A percentile compares a stretch with the other conserved stretches of the same genome.
phyloP scores from a whole-genome alignment of 2,113 vertebrate genomes.

The Mustela nigripes region DNA sequence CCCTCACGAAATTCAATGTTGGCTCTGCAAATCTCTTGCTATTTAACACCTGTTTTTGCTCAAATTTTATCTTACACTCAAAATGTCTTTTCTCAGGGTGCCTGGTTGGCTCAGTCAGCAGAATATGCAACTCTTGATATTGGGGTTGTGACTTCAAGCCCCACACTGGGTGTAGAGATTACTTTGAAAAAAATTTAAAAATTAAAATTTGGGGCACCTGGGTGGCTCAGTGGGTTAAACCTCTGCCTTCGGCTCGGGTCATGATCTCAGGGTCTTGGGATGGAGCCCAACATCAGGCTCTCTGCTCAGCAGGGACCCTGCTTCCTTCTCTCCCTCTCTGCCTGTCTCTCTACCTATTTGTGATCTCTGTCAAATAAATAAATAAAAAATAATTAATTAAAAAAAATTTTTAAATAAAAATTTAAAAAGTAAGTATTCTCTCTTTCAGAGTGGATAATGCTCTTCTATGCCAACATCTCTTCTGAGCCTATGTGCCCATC shows the following conservation, averaged over 20 bases:
- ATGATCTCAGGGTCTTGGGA: too few relatives aligned
- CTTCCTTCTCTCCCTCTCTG: too few relatives aligned
- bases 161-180: neutral
- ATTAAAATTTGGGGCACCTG: neutral
- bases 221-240: too few relatives aligned
- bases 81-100: neutral
- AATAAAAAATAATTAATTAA: too few relatives aligned
- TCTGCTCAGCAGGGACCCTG: too few relatives aligned
- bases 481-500: neutral
- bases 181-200: neutral
- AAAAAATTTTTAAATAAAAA: neutral
- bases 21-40: slow-evolving; percentile 37
- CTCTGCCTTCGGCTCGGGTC: too few relatives aligned
- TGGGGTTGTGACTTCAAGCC: neutral
- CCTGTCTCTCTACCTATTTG: too few relatives aligned
- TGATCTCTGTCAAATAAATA: too few relatives aligned
- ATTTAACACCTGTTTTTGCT: slow-evolving; percentile 58
- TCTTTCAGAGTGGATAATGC: slow-evolving; percentile 40
- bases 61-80: slow-evolving; percentile 63
- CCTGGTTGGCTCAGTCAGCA: neutral
- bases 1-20: neutral
- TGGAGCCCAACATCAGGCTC: too few relatives aligned
- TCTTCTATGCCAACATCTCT: slow-evolving; percentile 59
- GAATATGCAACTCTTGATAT: neutral
- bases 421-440: neutral